Evolutionary conservation across 2,113 vertebrate species (phyloP).

Genomic region (Lichenostomus cassidix): DNA sequence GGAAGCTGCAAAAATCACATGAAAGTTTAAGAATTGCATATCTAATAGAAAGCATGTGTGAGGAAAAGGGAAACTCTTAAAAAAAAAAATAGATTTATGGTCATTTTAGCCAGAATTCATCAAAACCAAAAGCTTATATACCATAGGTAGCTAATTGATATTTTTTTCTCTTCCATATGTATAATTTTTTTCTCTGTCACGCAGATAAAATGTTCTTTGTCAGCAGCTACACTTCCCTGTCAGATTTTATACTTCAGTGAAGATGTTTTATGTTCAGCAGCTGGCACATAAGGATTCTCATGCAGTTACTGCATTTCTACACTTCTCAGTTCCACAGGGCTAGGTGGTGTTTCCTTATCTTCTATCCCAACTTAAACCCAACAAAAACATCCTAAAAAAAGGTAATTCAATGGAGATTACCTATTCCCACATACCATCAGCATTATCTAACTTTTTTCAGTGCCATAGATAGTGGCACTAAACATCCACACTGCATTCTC

Average conservation of each 20-base stretch:
- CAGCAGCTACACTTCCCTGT: slow-evolving; percentile 32
- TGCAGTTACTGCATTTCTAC: background rate
- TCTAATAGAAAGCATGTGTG: background rate
- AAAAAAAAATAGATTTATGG: background rate
- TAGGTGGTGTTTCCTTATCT: background rate
- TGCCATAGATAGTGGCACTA: fast-evolving
- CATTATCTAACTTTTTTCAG: background rate
- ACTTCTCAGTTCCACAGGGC: background rate
- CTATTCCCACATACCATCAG: background rate
- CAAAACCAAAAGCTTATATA: slow-evolving; percentile 1
- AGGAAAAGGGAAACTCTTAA: background rate
- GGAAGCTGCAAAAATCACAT: background rate
- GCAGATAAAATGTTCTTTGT: slow-evolving; percentile 40
- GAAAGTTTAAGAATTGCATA: background rate
- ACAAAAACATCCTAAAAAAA: background rate
- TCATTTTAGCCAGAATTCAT: slow-evolving; percentile 7
- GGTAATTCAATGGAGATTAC: background rate
- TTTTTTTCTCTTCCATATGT: slow-evolving; percentile 2
- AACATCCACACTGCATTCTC: background rate
- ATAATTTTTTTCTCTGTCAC: slow-evolving; percentile 12
- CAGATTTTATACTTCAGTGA: slow-evolving; percentile 45
- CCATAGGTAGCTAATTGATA: background rate
- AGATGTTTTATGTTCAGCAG: slow-evolving; percentile 44
- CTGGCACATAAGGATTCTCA: slow-evolving; percentile 4
- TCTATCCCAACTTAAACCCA: background rate